These are phyloP conservation scores for Agrypnus murinus DNA, from an alignment of 2,888 invertebrate species.

Conservation along the genomic window DNA sequence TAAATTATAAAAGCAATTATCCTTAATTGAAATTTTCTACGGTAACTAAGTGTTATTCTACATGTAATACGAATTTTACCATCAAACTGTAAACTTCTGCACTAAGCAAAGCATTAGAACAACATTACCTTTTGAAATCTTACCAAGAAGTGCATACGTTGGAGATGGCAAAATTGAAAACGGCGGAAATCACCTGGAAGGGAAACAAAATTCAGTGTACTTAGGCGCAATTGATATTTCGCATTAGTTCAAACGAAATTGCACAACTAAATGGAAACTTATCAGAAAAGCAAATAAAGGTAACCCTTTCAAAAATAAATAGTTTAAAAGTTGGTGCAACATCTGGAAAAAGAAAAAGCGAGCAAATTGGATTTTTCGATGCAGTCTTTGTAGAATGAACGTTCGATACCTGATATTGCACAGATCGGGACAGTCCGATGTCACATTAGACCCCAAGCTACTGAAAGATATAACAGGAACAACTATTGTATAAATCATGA, in stretches of 20 bases:
- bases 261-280: conserved; percentile 34
- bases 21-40: conserved; percentile 37
- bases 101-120: too few species aligned
- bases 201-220: conserved; percentile 19
- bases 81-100: too few species aligned
- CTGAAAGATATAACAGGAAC: conserved; percentile 42
- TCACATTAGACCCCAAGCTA: conserved; percentile 20
- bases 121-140: too few species aligned
- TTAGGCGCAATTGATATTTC: conserved; percentile 26
- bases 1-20: conserved; percentile 36
- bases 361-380: conserved; percentile 58
- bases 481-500: conserved; percentile 47
- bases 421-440: conserved; percentile 38
- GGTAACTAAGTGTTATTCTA: neutral
- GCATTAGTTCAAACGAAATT: conserved; percentile 7
- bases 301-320: conserved; percentile 56
- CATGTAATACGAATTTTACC: too few species aligned
- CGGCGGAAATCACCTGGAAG: neutral
- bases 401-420: conserved; percentile 54
- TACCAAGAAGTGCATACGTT: too few species aligned
- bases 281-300: conserved; percentile 45
- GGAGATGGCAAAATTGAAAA: too few species aligned
- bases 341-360: conserved; percentile 56
- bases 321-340: conserved; percentile 54
- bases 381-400: conserved; percentile 48